A percentile compares a stretch with the other conserved stretches of the same genome.
Conservation (phyloP, 1,140 invertebrate species). For the Telenomus remus region DNA sequence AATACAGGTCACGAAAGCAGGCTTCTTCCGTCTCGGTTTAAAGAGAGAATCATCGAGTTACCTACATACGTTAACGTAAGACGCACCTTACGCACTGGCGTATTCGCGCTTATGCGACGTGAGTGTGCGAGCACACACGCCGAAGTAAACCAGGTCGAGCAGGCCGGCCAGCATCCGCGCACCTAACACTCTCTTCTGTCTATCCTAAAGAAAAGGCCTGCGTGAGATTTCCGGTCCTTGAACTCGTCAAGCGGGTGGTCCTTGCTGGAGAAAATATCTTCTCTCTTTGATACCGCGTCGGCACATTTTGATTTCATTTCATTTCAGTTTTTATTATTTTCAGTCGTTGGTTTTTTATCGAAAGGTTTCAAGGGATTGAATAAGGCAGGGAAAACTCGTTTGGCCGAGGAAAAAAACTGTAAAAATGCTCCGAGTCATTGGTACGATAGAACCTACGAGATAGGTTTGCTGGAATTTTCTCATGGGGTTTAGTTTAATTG, state of each 20-base stretch:
- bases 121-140: slow-evolving; percentile 51
- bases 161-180: slow-evolving; percentile 70
- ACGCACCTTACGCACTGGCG: slow-evolving; percentile 65
- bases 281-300: slow-evolving; percentile 27
- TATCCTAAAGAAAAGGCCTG: slow-evolving; percentile 62
- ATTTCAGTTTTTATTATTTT: too few species aligned
- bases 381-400: too few species aligned
- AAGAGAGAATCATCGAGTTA: slow-evolving; percentile 58
- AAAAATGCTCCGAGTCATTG: too few species aligned
- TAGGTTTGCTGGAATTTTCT: too few species aligned
- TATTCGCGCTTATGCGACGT: slow-evolving; percentile 43
- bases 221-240: slow-evolving; percentile 58
- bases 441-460: too few species aligned
- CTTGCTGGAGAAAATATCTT: slow-evolving; percentile 51
- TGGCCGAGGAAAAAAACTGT: too few species aligned
- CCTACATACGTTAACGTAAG: slow-evolving; percentile 65
- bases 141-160: slow-evolving; percentile 74
- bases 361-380: too few species aligned
- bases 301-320: too few species aligned
- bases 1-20: slow-evolving; percentile 66
- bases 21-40: slow-evolving; percentile 54
- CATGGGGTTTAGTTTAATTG: too few species aligned
- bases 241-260: slow-evolving; percentile 57
- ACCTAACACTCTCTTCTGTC: slow-evolving; percentile 72
- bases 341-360: too few species aligned